Percentiles rank a stretch among this genome's conserved stretches.
These are phyloP conservation scores for Fregata magnificens DNA, from an alignment of 2,113 vertebrate species.

Conservation along the genomic window DNA sequence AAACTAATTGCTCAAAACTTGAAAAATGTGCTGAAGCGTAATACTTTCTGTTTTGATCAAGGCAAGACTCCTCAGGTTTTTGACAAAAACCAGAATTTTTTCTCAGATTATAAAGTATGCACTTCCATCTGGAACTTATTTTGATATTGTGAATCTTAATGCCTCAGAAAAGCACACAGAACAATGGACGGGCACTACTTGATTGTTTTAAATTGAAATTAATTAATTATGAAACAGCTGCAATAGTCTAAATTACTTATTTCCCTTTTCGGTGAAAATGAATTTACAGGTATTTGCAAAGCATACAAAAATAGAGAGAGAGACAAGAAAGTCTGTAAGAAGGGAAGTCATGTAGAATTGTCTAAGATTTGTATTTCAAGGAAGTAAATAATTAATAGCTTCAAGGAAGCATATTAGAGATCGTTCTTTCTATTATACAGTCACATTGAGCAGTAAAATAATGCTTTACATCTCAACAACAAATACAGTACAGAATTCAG, in stretches of 20 bases:
- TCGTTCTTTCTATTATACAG: constrained; percentile 26
- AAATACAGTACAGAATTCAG: constrained; percentile 15
- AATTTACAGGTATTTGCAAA: constrained; percentile 43
- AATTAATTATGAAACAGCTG: constrained; percentile 60
- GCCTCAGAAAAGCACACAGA: constrained; percentile 3
- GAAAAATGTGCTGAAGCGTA: not conserved
- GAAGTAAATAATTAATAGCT: constrained; percentile 65
- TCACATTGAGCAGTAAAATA: constrained; percentile 13
- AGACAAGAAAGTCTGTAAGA: constrained; percentile 31
- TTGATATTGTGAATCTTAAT: constrained; percentile 27
- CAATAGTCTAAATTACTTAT: constrained; percentile 44
- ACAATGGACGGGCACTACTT: constrained; percentile 22
- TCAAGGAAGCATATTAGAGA: constrained; percentile 42
- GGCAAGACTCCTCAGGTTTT: not conserved
- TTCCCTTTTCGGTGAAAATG: constrained; percentile 26
- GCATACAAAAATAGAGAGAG: constrained; percentile 31
- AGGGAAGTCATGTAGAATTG: constrained; percentile 43
- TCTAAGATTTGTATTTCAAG: constrained; percentile 45
- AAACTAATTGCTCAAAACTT: not conserved
- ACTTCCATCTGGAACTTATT: constrained; percentile 43
- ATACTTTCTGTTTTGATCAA: not conserved
- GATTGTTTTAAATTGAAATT: constrained; percentile 54
- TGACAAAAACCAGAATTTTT: not conserved
- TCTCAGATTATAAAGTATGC: not conserved
- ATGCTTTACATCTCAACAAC: constrained; percentile 33